These are phyloP conservation scores for Aradophagus sp. DNA, from an alignment of 1,140 invertebrate genomes.

Conservation along the genomic window DNA sequence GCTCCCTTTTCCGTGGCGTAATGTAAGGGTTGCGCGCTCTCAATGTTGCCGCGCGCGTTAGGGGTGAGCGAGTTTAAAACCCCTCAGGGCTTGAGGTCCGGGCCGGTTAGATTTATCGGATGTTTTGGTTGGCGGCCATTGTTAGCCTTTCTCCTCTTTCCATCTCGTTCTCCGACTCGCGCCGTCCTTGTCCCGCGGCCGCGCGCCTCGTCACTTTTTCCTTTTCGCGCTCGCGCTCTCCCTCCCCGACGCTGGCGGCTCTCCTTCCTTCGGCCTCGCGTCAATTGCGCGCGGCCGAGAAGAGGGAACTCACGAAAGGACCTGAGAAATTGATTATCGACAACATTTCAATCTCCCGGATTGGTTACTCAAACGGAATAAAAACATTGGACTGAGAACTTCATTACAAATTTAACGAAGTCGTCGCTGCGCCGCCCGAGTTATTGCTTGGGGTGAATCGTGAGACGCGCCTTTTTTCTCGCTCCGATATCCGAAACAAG, in stretches of 20 bases:
- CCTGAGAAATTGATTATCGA: conserved; percentile 55
- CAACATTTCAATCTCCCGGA: conserved; percentile 44
- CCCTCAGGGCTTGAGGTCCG: conserved; percentile 74
- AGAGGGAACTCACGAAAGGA: conserved; percentile 43
- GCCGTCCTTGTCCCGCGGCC: conserved; percentile 3
- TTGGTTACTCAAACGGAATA: conserved; percentile 47
- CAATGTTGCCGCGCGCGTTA: conserved; percentile 64
- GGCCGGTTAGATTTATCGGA: conserved; percentile 76
- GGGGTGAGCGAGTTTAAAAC: conserved; percentile 73
- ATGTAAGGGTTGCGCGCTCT: conserved; percentile 74
- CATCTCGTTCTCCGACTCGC: conserved; percentile 16
- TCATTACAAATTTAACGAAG: conserved; percentile 41
- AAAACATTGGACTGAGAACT: conserved; percentile 34
- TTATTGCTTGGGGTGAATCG: too few relatives aligned
- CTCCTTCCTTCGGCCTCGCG: conserved; percentile 28
- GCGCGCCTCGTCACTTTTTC: conserved; percentile 11
- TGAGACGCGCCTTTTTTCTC: too few relatives aligned
- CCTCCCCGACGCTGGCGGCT: neutral
- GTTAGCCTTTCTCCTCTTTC: conserved; percentile 65
- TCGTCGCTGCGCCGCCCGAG: neutral
- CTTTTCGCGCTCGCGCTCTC: conserved; percentile 8
- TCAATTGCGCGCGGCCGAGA: conserved; percentile 21
- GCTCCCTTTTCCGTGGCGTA: conserved; percentile 68
- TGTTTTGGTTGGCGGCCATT: conserved; percentile 76
- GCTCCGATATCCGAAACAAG: neutral